Conservation (phyloP, 2,888 invertebrate species). For the Sarcophaga caerulescens region DNA sequence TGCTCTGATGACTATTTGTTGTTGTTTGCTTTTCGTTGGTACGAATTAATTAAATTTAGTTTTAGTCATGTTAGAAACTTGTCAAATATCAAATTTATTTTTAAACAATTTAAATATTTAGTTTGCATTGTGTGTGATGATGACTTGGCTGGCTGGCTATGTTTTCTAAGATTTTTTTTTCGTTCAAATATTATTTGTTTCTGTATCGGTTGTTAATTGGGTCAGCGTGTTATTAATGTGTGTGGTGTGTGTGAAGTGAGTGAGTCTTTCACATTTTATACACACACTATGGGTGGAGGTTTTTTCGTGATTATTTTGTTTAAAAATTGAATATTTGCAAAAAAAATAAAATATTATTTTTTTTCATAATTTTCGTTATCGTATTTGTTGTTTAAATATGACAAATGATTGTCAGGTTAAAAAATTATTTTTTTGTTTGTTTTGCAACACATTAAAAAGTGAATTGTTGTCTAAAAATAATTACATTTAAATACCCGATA, state of each 20-base stretch:
- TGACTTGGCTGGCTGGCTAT: neutral
- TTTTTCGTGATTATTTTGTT: neutral
- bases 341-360: neutral
- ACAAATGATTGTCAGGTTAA: slow-evolving; percentile 59
- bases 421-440: neutral
- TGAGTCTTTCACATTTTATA: slow-evolving; percentile 1
- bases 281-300: too few relatives aligned
- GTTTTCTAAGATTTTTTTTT: slow-evolving; percentile 14
- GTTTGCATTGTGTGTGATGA: neutral
- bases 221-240: slow-evolving; percentile 55
- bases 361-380: slow-evolving; percentile 11
- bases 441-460: neutral
- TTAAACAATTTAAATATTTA: slow-evolving; percentile 7
- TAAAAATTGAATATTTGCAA: slow-evolving; percentile 1
- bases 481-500: slow-evolving; percentile 10
- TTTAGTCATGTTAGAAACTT: neutral
- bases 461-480: slow-evolving; percentile 19
- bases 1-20: neutral
- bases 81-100: slow-evolving; percentile 19
- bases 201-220: slow-evolving; percentile 54
- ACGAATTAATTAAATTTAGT: neutral
- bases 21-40: slow-evolving; percentile 3
- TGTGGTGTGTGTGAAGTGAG: neutral
- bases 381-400: slow-evolving; percentile 24
- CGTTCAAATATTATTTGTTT: slow-evolving; percentile 25